These are phyloP conservation scores for Fulica atra DNA, from an alignment of 2,113 vertebrate species.

Conservation along the genomic window DNA sequence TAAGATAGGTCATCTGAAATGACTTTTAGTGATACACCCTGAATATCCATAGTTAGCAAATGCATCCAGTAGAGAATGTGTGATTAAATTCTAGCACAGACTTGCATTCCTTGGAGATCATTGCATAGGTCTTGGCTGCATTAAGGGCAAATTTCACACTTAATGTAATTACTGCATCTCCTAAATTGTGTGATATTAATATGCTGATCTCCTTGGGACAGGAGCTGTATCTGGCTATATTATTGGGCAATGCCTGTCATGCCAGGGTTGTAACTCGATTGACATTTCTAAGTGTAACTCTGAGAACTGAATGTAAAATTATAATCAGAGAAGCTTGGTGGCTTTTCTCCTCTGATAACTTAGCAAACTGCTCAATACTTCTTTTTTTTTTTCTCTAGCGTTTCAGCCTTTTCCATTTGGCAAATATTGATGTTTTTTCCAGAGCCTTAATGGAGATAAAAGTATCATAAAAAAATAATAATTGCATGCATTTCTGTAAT, in stretches of 20 bases:
- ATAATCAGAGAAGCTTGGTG: neutral
- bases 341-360: neutral
- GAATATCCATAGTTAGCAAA: neutral
- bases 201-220: neutral
- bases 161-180: neutral
- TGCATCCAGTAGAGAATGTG: neutral
- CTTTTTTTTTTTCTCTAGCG: neutral
- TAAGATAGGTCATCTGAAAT: neutral
- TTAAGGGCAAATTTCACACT: neutral
- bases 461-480: neutral
- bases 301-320: neutral
- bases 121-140: neutral
- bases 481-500: neutral
- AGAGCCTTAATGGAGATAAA: constrained; percentile 17
- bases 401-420: constrained; percentile 10
- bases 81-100: neutral
- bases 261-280: neutral
- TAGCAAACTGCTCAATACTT: neutral
- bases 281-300: neutral
- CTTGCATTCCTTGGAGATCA: neutral
- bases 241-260: neutral
- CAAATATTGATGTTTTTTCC: neutral
- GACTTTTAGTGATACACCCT: neutral
- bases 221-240: neutral
- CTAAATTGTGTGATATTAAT: neutral